These are phyloP conservation scores for Chaetodon auriga DNA, from an alignment of 2,113 vertebrate species.

Conservation along the genomic window DNA sequence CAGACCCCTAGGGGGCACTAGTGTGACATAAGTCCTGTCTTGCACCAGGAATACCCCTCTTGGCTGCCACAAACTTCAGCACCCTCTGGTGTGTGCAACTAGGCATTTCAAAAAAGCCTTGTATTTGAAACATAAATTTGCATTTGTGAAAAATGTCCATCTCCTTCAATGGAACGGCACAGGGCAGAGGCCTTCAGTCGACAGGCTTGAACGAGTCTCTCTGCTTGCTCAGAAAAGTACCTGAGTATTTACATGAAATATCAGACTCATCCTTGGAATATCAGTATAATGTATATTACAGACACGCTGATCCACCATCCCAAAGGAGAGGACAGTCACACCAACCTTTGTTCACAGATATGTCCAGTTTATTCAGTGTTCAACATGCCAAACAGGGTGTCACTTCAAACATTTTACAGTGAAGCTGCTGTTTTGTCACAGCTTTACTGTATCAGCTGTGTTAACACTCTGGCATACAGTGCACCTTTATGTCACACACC, in stretches of 20 bases:
- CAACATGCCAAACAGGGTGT: no score
- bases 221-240: neutral
- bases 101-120: neutral
- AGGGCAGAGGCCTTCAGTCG: neutral
- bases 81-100: neutral
- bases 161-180: no score
- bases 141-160: neutral
- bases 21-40: neutral
- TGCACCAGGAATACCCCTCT: neutral
- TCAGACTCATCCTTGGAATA: neutral
- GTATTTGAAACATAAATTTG: neutral
- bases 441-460: neutral
- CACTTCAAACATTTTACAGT: no score
- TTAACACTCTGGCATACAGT: neutral
- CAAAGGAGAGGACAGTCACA: neutral
- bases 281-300: neutral
- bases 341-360: neutral
- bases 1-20: slow-evolving; percentile 51
- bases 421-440: neutral
- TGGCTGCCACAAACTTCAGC: neutral
- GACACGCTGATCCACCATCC: neutral
- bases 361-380: neutral
- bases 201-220: neutral
- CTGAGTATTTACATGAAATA: neutral
- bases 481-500: neutral